Evolutionary conservation across 2,888 invertebrate species (phyloP).

Genomic region (Agriopis aurantiaria): DNA sequence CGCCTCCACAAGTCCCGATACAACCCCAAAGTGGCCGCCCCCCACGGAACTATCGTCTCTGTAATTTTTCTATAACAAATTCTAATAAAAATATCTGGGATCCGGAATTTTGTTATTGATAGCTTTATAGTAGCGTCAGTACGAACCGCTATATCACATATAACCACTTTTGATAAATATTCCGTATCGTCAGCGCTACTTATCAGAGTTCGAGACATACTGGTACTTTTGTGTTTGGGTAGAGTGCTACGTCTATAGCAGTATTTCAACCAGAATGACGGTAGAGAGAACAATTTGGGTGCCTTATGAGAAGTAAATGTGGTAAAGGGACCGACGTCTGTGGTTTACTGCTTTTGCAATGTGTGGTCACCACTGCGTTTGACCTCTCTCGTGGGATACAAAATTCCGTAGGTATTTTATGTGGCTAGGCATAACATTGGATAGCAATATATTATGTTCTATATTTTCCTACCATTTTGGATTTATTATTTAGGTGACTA

Average conservation of each 20-base stretch:
- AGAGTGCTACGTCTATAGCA: not conserved
- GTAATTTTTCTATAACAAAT: not conserved
- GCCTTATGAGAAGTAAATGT: not conserved
- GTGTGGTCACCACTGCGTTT: slow-evolving; percentile 2
- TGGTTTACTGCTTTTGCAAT: slow-evolving; percentile 10
- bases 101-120: not conserved
- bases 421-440: not conserved
- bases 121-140: not conserved
- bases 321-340: slow-evolving; percentile 9
- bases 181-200: no score
- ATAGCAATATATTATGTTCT: not conserved
- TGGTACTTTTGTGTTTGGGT: not conserved
- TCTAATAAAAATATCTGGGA: not conserved
- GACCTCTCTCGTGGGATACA: not conserved
- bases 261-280: not conserved
- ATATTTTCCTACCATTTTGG: slow-evolving; percentile 3
- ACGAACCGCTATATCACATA: not conserved
- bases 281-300: not conserved
- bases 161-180: not conserved
- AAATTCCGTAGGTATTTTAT: not conserved
- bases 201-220: no score
- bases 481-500: not conserved
- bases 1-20: no score
- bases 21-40: no score
- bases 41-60: no score